A percentile compares a stretch with the other conserved stretches of the same genome.
These are phyloP conservation scores for Cassiopea andromeda DNA, from an alignment of 30 jellyfish, hydroid and myxozoan genomes.

Conservation along the genomic window DNA sequence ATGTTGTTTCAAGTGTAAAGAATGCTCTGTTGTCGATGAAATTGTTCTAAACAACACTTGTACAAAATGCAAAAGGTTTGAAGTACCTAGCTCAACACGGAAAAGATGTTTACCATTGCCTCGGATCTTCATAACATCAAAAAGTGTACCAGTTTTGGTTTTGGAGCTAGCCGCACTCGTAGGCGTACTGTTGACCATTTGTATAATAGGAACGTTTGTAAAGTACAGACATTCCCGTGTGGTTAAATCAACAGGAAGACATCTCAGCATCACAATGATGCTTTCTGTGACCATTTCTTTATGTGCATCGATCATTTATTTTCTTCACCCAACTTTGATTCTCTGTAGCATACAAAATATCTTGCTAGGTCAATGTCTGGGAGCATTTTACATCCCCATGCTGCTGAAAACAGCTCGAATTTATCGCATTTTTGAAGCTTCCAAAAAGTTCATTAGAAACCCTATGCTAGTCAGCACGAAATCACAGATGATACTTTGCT, in stretches of 20 bases:
- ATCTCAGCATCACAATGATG: slow-evolving; percentile 23
- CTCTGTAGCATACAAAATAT: slow-evolving; percentile 50
- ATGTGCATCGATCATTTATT: not conserved
- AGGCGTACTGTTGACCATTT: not conserved
- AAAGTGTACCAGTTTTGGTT: not conserved
- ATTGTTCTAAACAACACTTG: slow-evolving; percentile 3
- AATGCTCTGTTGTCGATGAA: not conserved
- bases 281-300: not conserved
- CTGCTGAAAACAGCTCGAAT: slow-evolving; percentile 74
- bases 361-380: slow-evolving; percentile 58
- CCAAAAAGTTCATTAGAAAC: slow-evolving; percentile 50
- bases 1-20: slow-evolving; percentile 10
- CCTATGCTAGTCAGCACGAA: slow-evolving; percentile 54
- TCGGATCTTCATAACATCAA: not conserved
- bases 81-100: not conserved
- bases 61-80: not conserved
- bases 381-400: slow-evolving; percentile 72
- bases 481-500: slow-evolving; percentile 63
- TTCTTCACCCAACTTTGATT: slow-evolving; percentile 1
- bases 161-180: not conserved
- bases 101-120: slow-evolving; percentile 10
- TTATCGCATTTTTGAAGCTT: slow-evolving; percentile 64
- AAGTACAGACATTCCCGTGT: slow-evolving; percentile 2
- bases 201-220: not conserved
- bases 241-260: slow-evolving; percentile 24